Evolutionary conservation across 2,113 vertebrate species (phyloP).

Genomic region (Poeciliopsis prolifica): DNA sequence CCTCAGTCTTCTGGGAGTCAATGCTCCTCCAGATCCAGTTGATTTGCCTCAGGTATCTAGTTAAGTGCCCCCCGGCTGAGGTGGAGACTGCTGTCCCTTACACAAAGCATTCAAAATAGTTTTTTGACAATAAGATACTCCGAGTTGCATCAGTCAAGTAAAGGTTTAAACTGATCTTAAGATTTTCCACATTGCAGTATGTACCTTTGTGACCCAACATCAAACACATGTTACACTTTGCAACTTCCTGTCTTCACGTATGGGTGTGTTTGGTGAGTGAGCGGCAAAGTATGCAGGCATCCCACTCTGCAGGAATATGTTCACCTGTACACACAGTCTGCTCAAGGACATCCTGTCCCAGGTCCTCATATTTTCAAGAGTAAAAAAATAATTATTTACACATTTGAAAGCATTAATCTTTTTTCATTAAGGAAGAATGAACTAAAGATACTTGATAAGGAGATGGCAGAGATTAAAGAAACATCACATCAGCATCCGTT

Average conservation of each 20-base stretch:
- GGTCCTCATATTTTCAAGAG: not conserved
- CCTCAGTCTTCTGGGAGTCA: no score
- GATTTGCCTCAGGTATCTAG: no score
- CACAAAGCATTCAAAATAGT: no score
- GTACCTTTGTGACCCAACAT: slow-evolving; percentile 2
- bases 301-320: not conserved
- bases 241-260: slow-evolving; percentile 1
- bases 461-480: not conserved
- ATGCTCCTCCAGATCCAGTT: no score
- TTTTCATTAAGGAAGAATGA: not conserved
- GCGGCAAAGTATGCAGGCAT: not conserved
- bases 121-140: not conserved
- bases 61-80: no score
- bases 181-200: not conserved
- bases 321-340: not conserved
- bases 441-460: not conserved
- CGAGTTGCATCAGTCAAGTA: not conserved
- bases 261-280: slow-evolving; percentile 20
- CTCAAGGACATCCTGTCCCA: slow-evolving; percentile 5
- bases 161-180: not conserved
- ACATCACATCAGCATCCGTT: not conserved
- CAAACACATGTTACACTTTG: not conserved
- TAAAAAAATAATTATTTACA: not conserved
- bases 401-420: not conserved
- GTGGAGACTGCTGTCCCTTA: no score